Percentiles rank a stretch among this genome's conserved stretches.
Evolutionary conservation across 2,113 vertebrate species (phyloP).

Genomic region (Periophthalmodon schlosseri): DNA sequence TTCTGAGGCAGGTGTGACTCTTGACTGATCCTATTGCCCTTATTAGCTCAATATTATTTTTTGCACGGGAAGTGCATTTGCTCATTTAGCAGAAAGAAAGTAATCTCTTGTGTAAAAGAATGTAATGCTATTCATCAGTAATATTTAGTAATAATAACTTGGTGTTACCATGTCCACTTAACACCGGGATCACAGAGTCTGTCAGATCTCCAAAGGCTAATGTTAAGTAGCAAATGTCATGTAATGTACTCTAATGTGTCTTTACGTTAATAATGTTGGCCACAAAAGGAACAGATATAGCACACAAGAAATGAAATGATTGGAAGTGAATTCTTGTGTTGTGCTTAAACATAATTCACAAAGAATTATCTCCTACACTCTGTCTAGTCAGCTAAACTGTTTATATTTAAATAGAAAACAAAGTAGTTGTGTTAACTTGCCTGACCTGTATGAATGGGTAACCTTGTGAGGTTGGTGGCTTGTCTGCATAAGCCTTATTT

Average conservation of each 20-base stretch:
- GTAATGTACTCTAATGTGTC: conserved; percentile 53
- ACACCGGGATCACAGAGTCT: conserved; percentile 34
- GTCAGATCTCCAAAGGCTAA: conserved; percentile 64
- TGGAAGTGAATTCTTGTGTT: conserved; percentile 18
- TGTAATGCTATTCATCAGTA: not conserved
- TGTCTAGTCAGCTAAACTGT: not conserved
- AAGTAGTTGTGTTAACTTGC: not conserved
- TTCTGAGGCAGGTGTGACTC: conserved; percentile 23
- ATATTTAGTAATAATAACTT: no score
- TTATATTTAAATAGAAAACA: not conserved
- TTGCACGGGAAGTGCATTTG: not conserved
- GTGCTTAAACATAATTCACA: not conserved
- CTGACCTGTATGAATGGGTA: not conserved
- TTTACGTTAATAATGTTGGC: conserved; percentile 27
- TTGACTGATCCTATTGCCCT: conserved; percentile 6
- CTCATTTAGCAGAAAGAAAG: not conserved
- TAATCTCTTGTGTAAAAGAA: not conserved
- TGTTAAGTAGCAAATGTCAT: conserved; percentile 47
- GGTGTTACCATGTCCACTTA: conserved; percentile 46
- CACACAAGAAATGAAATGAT: conserved; percentile 6
- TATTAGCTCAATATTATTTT: conserved; percentile 10
- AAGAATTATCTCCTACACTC: not conserved
- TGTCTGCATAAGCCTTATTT: conserved; percentile 37
- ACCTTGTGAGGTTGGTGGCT: not conserved
- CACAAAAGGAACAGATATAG: conserved; percentile 4